Evolutionary conservation across 2,888 invertebrate genomes (phyloP).

Genomic region (Sphecodes monilicornis): DNA sequence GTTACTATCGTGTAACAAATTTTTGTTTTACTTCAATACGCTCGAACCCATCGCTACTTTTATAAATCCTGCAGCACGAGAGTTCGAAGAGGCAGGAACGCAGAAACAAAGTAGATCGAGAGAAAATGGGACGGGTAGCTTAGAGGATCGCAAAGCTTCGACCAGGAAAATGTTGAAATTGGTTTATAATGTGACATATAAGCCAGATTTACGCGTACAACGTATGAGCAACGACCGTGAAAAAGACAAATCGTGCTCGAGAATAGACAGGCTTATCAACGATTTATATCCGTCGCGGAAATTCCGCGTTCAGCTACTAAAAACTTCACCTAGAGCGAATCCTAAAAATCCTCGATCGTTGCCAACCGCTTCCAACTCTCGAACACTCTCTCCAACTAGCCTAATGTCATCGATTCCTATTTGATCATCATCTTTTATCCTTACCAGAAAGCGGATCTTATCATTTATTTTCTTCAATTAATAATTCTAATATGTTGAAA

Average conservation of each 20-base stretch:
- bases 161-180: not conserved
- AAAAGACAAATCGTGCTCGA: constrained; percentile 39
- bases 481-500: no score
- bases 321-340: not conserved
- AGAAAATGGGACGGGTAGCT: not conserved
- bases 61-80: constrained; percentile 28
- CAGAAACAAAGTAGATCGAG: not conserved
- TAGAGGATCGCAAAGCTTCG: not conserved
- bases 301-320: not conserved
- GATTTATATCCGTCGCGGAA: constrained; percentile 33
- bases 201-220: not conserved
- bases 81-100: not conserved
- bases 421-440: not conserved
- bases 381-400: no score
- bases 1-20: not conserved
- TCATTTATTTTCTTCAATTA: no score
- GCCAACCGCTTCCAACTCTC: not conserved
- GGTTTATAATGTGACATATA: not conserved
- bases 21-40: not conserved
- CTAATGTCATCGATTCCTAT: no score
- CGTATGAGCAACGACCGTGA: not conserved
- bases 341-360: not conserved
- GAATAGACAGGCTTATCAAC: constrained; percentile 43
- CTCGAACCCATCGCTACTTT: constrained; percentile 30
- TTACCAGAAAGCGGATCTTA: no score